Base-by-base conservation (phyloP, 2,888 invertebrate genomes). In the Leucophenga maculata region DNA sequence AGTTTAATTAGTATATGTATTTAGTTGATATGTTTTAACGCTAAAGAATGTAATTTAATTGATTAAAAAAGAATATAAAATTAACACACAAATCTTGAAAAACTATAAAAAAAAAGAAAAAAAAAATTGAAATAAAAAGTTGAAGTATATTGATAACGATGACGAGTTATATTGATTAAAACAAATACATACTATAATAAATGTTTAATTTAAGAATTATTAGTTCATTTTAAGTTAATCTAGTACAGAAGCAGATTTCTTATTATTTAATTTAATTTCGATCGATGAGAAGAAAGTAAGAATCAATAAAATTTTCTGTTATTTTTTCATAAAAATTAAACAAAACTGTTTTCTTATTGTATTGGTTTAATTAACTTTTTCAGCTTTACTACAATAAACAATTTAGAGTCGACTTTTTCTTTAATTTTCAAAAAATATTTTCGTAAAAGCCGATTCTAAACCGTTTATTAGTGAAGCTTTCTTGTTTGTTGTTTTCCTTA, bases 191-290 rank as follows among this genome's bases (percentile, higher is more conserved):
- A n/a, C n/a, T n/a, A 39, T 39, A 72, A 72, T 75, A 52, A 69
- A 74, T 76, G 75, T 76, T 77, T 60, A 60, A 60, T 60, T 82
- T 82, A 82, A 82, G 82, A 78, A 82, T 80, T 82, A 82, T 80
- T 80, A 80, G 82, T 82, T 79, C 83, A 78, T 79, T 82, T 82
- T 84, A 83, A 84, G 80, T 84, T 85, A 82, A 75, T 73, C 80
- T 74, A 79, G 78, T 68, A 71, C 44, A 65, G 72, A 65, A 57
- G 62, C 22, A 69, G 79, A 80, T 76, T 80, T 83, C 78, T 78
- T 80, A 79, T 74, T 77, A 74, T 71, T 80, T 77, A 77, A 75
- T 77, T 75, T 72, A 68, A 77, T 75, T 73, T 75, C 16, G 54
- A 62, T 70, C 32, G 46, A 57, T 48, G 78, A 77, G 75, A 78